Percentiles rank a stretch among this genome's conserved stretches.
These are phyloP conservation scores for Phoebastria nigripes DNA, from an alignment of 2,797 vertebrate genomes.

Conservation along the genomic window DNA sequence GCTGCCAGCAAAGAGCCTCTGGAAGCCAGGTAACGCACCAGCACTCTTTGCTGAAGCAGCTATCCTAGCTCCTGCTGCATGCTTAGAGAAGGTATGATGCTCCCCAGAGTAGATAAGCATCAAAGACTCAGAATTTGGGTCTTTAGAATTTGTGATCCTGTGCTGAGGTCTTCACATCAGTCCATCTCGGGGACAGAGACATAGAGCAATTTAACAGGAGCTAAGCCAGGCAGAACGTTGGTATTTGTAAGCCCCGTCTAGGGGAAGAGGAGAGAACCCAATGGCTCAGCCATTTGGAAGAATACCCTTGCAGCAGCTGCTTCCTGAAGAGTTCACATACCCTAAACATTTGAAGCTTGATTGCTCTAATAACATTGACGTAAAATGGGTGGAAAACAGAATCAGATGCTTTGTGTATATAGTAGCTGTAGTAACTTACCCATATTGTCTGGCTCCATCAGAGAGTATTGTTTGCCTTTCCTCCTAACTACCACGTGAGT, in stretches of 20 bases:
- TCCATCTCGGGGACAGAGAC: background rate
- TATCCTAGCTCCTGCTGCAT: background rate
- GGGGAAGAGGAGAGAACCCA: background rate
- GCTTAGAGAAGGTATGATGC: background rate
- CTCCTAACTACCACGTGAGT: background rate
- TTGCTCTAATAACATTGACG: background rate
- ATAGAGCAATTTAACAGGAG: background rate
- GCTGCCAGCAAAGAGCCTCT: background rate
- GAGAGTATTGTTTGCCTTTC: slow-evolving; percentile 9
- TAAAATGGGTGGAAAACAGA: background rate
- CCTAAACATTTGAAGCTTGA: background rate
- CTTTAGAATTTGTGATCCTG: background rate
- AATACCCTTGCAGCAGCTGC: background rate
- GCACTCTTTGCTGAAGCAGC: background rate
- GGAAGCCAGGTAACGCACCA: slow-evolving; percentile 24
- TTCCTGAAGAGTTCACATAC: background rate
- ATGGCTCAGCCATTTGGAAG: background rate
- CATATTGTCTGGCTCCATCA: background rate
- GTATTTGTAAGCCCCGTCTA: background rate
- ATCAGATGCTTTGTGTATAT: background rate
- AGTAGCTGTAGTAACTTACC: background rate
- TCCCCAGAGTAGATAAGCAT: background rate
- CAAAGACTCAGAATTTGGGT: background rate
- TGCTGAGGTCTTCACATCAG: background rate
- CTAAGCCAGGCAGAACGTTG: background rate